Base-by-base conservation (phyloP, 1,140 invertebrate species). In the Papilio aristodemus region DNA sequence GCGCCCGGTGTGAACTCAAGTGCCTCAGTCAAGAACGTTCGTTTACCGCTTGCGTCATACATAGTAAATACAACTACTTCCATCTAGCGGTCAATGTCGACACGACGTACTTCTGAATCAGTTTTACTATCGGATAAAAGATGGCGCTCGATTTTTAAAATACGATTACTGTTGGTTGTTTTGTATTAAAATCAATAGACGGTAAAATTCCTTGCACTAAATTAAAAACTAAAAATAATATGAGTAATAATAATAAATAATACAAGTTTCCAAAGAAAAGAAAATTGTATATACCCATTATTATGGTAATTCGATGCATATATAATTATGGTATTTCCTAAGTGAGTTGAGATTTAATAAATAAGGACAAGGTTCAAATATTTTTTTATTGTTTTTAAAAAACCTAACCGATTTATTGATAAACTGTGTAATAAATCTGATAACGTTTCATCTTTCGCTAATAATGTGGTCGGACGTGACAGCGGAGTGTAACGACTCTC, bases 21-120 rank as follows among this genome's bases (percentile, higher is more conserved):
- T 77, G 68, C 73, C 77, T 75, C 85, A 88, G 87, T 91, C 87
- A 89, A 91, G 89, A 87, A 89, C 89, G 87, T 91, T 91, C 89
- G 81, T 91, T 91, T 85, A 91, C 86, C 87, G 85, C 79, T 70
- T 69, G 76, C 80, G 83, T 83, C 85, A 88, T 81, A 81, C 74
- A 76, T 74, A 71, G 72, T 78, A 71, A 75, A 79, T 79, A 83
- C 79, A 75, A 80, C 73, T 88, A 80, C 74, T 79, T 77, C 88
- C 88, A 89, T 83, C 89, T 91, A 84, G 85, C 89, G 89, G 86
- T 91, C 89, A 91, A 89, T 88, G 86, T 89, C 87, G 84, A 67
- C 78, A 89, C 83, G 76, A 85, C 81, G 77, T 76, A 69, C 64
- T 64, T 39, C 22, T 50, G 50, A 72, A 66, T 54, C 41, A 80